A percentile compares a stretch with the other conserved stretches of the same genome.
phyloP scores from a whole-genome alignment of 2,113 vertebrate genomes.

The Pholis gunnellus region DNA sequence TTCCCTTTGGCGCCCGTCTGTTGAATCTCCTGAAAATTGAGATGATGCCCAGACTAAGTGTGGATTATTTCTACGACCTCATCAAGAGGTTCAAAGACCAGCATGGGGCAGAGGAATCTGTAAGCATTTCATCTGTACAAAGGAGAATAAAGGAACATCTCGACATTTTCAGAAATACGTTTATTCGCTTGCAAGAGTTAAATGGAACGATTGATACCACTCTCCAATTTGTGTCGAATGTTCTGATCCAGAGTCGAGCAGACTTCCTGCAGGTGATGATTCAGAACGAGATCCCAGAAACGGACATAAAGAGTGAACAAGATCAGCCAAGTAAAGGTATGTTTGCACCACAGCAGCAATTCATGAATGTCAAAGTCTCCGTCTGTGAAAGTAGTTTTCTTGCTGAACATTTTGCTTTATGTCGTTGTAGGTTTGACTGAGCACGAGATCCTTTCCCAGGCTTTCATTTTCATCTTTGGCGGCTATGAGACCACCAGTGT shows the following conservation, averaged over 20 bases:
- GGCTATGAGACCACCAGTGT: slow-evolving; percentile 71
- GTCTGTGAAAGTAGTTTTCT: neutral
- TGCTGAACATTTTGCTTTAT: neutral
- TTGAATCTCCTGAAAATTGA: slow-evolving; percentile 39
- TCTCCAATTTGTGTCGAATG: neutral
- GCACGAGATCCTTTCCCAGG: slow-evolving; percentile 77
- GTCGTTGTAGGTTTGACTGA: slow-evolving; percentile 74
- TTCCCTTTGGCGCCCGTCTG: slow-evolving; percentile 50
- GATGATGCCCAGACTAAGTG: neutral
- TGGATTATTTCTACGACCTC: slow-evolving; percentile 63
- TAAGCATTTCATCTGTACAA: slow-evolving; percentile 20
- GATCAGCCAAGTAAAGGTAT: slow-evolving; percentile 73
- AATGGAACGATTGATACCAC: neutral
- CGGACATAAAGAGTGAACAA: slow-evolving; percentile 16
- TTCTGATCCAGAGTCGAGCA: slow-evolving; percentile 74
- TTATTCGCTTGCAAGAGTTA: neutral
- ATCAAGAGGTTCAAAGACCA: slow-evolving; percentile 69
- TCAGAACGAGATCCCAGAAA: slow-evolving; percentile 78
- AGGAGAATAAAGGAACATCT: neutral
- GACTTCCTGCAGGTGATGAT: slow-evolving; percentile 91
- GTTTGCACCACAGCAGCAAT: neutral
- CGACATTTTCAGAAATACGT: neutral
- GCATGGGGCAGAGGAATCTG: slow-evolving; percentile 35
- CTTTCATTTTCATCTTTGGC: slow-evolving; percentile 72
- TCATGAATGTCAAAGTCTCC: neutral